Conservation (phyloP, 2,113 vertebrate genomes). For the Lepisosteus oculatus region DNA sequence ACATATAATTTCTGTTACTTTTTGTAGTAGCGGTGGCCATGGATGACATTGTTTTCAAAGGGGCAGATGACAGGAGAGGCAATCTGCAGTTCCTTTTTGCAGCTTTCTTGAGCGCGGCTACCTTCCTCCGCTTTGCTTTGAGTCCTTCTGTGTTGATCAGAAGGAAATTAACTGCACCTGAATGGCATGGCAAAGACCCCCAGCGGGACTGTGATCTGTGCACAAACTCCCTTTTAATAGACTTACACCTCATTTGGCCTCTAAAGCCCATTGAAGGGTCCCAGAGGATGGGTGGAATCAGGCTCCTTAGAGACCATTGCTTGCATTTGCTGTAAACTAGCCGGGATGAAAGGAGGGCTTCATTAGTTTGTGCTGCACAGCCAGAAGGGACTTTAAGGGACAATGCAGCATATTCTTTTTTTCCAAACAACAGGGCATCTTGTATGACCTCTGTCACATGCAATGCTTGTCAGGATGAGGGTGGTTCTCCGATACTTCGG, state of each 20-base stretch:
- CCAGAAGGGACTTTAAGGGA: conserved; percentile 69
- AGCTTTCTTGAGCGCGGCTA: conserved; percentile 40
- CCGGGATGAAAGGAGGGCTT: conserved; percentile 68
- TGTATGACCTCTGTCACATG: conserved; percentile 61
- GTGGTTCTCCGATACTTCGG: conserved; percentile 36
- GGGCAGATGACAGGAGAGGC: conserved; percentile 46
- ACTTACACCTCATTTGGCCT: conserved; percentile 84
- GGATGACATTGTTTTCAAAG: background rate
- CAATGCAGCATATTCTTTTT: conserved; percentile 56
- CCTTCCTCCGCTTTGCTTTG: conserved; percentile 34
- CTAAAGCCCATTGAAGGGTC: conserved; percentile 79
- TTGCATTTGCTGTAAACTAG: conserved; percentile 64
- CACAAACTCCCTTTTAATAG: conserved; percentile 81
- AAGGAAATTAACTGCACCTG: conserved; percentile 71
- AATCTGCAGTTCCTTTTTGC: conserved; percentile 41
- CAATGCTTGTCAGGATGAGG: conserved; percentile 54
- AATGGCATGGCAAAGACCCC: conserved; percentile 70
- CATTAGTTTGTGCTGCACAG: conserved; percentile 73
- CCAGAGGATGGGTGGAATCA: conserved; percentile 56
- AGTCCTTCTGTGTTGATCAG: conserved; percentile 48
- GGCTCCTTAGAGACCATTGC: conserved; percentile 56
- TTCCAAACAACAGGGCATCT: conserved; percentile 64
- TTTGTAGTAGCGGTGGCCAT: background rate
- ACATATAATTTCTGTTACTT: background rate
- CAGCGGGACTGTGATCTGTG: conserved; percentile 72